Base-by-base conservation (phyloP, 2,888 invertebrate genomes). In the Merodon equestris region DNA sequence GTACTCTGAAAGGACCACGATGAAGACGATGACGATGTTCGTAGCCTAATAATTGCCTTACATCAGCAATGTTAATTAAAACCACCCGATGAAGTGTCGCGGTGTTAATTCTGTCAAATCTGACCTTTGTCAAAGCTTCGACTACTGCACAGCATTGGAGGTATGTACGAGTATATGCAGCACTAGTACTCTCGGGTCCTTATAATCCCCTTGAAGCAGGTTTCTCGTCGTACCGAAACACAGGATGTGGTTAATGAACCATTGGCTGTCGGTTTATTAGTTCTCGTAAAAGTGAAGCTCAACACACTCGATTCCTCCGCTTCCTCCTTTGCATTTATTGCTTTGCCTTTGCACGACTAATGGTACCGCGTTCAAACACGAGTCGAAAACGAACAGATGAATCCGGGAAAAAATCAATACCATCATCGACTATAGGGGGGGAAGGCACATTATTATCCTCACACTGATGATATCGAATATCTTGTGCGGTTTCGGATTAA, bases 221-320 rank as follows among this genome's bases (percentile, higher is more conserved):
- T 27, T 27, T 27, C 7, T 27, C 27, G 27, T 7, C 7, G 27
- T 2, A 51, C 68, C 64, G 60, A 70, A 72, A 60, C 79, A 79
- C 74, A 79, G 79, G 68, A 79, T 79, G 79, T 74, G 79, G 79
- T 79, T 79, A 79, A 79, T 79, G 79, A 79, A 58, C 79, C 79
- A 64, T 74, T 64, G 79, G 63, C 68, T 74, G 74, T 70, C 79
- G 79, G 79, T 79, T 74, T 79, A 79, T 79, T 79, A 68, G 79
- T 79, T 79, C 74, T 66, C 74, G 70, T 74, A 79, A 79, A 74
- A 70, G 68, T 10, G 77, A 53, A 70, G 63, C 74, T 63, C 68
- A 53, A 68, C 67, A 40, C 34, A 48, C 27, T 2, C 27, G 3
- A 27, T n/a, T n/a, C n/a, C n/a, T n/a, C n/a, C 27, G 27, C 3